Evolutionary conservation across 30 jellyfish, hydroid and myxozoan genomes (phyloP).

Genomic region (Morbakka virulenta): DNA sequence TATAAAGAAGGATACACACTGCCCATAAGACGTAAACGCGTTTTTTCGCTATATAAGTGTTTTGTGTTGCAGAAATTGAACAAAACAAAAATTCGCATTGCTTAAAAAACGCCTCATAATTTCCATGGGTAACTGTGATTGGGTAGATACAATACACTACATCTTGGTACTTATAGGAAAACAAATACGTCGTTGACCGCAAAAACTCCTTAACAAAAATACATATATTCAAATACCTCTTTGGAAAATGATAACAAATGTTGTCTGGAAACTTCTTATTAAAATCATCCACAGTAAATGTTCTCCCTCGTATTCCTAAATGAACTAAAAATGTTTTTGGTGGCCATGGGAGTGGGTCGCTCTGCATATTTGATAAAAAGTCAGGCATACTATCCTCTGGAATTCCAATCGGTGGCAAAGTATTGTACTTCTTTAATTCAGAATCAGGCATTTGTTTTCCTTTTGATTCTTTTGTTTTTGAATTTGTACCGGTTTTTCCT

Average conservation of each 20-base stretch:
- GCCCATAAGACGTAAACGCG: too few relatives aligned
- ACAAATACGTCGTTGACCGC: too few relatives aligned
- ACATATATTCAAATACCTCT: too few relatives aligned
- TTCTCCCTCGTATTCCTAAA: constrained; percentile 56
- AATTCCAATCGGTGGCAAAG: constrained; percentile 58
- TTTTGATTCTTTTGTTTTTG: constrained; percentile 13
- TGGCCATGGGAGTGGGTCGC: constrained; percentile 46
- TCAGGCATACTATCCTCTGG: neutral
- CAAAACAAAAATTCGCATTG: too few relatives aligned
- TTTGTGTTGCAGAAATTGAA: too few relatives aligned
- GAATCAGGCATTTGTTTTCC: constrained; percentile 38
- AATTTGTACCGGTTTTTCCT: constrained; percentile 32
- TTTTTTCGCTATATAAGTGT: too few relatives aligned
- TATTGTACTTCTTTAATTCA: constrained; percentile 39
- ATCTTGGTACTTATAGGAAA: too few relatives aligned
- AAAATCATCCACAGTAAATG: constrained; percentile 54
- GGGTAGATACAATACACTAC: too few relatives aligned
- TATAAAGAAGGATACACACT: too few relatives aligned
- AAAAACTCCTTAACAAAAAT: too few relatives aligned
- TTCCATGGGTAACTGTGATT: too few relatives aligned
- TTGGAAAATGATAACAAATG: constrained; percentile 21
- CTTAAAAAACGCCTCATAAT: too few relatives aligned
- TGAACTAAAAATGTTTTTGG: constrained; percentile 56
- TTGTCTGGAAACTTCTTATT: constrained; percentile 13
- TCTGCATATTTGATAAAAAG: neutral